Percentiles rank a stretch among this genome's conserved stretches.
Conservation (phyloP, 1,140 invertebrate species). For the Atopsyche davidsoni region DNA sequence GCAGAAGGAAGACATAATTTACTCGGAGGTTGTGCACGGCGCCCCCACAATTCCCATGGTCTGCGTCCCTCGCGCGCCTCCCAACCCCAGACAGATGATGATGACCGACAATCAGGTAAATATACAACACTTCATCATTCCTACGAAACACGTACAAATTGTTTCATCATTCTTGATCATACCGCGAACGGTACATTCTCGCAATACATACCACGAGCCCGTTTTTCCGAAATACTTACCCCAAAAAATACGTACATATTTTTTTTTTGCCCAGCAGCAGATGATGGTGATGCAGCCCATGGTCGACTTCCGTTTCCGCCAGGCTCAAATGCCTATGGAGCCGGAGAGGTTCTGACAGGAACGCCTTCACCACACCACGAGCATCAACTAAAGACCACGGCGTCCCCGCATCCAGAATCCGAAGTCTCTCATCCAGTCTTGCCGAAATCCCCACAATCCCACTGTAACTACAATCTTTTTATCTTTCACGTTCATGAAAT, state of each 20-base stretch:
- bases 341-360: constrained; percentile 28
- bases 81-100: constrained; percentile 17
- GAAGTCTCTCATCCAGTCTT: no score
- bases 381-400: neutral
- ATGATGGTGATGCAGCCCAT: constrained; percentile 29
- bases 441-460: no score
- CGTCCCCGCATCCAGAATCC: no score
- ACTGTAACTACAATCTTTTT: no score
- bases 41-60: constrained; percentile 7
- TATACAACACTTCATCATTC: neutral
- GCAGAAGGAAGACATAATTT: constrained; percentile 17
- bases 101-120: constrained; percentile 21
- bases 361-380: constrained; percentile 12
- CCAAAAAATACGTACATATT: neutral
- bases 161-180: no score
- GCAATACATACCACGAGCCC: no score
- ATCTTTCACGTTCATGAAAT: no score
- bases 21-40: constrained; percentile 12
- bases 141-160: neutral
- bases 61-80: constrained; percentile 16
- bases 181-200: no score
- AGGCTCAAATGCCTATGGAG: constrained; percentile 20
- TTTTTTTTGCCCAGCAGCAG: constrained; percentile 17
- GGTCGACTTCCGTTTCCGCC: constrained; percentile 28
- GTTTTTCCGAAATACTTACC: no score